Percentiles rank a stretch among this genome's conserved stretches.
These are phyloP conservation scores for Hucho hucho DNA, from an alignment of 2,113 vertebrate species.

Conservation along the genomic window DNA sequence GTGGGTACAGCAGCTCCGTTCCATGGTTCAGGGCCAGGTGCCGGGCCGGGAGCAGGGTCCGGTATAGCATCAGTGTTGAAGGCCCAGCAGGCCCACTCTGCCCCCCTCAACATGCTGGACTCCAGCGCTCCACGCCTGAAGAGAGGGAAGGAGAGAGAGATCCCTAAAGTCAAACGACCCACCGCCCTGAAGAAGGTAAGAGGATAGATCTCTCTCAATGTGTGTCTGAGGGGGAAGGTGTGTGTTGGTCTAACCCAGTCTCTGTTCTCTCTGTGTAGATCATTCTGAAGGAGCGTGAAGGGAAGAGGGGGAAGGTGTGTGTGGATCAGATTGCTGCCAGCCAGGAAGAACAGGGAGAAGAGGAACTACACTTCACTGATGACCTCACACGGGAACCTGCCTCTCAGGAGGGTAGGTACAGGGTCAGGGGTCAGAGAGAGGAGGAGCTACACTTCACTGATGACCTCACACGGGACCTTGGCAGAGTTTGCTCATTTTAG, in stretches of 20 bases:
- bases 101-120: constrained; percentile 86
- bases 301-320: constrained; percentile 89
- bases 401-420: constrained; percentile 87
- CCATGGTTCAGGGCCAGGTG: constrained; percentile 79
- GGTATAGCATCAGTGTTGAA: constrained; percentile 76
- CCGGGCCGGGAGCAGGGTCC: constrained; percentile 57
- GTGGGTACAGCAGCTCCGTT: constrained; percentile 87
- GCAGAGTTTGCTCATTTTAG: neutral
- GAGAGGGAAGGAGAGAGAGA: constrained; percentile 93
- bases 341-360: constrained; percentile 83
- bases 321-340: constrained; percentile 80
- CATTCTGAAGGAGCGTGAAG: constrained; percentile 96
- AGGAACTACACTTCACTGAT: constrained; percentile 78
- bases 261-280: constrained; percentile 75
- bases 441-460: constrained; percentile 78
- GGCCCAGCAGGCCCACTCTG: constrained; percentile 70
- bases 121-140: constrained; percentile 88
- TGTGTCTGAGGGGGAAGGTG: neutral
- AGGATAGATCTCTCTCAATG: neutral
- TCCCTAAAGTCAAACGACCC: constrained; percentile 94
- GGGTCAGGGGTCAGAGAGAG: constrained; percentile 65
- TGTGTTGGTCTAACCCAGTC: neutral
- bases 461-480: constrained; percentile 82
- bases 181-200: constrained; percentile 97
- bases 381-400: constrained; percentile 83